A percentile compares a stretch with the other conserved stretches of the same genome.
phyloP scores from a whole-genome alignment of 1,140 invertebrate genomes.

The Diorhabda carinulata region DNA sequence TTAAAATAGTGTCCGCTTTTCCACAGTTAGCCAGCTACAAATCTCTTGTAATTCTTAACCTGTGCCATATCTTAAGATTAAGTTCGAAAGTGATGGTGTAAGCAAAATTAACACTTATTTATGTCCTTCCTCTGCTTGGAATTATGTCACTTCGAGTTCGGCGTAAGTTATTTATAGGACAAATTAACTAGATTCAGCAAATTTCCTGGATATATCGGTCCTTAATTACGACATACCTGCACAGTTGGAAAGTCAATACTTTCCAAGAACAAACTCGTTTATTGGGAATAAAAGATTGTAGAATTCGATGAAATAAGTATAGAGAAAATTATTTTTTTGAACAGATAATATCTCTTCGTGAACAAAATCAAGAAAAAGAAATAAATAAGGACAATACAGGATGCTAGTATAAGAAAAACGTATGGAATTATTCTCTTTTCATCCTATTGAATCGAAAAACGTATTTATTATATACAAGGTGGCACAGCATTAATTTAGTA shows the following conservation, averaged over 20 bases:
- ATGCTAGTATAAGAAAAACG: no score
- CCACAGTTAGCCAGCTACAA: neutral
- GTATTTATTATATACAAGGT: no score
- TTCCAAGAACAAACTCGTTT: no score
- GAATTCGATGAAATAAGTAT: no score
- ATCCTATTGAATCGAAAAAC: no score
- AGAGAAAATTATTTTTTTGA: no score
- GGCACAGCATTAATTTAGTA: no score
- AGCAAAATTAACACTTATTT: constrained; percentile 15
- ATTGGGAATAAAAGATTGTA: no score
- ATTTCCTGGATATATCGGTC: neutral
- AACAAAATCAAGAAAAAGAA: no score
- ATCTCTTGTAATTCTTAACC: constrained; percentile 8
- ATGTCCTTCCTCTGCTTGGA: neutral
- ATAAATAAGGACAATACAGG: no score
- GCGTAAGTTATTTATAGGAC: neutral
- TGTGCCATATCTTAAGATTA: constrained; percentile 15
- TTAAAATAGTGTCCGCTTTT: neutral
- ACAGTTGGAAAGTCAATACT: neutral
- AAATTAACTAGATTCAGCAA: constrained; percentile 1
- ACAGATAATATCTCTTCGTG: no score
- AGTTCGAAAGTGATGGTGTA: constrained; percentile 6
- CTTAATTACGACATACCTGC: neutral
- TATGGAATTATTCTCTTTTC: no score
- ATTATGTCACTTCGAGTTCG: neutral